Percentiles rank a stretch among this genome's conserved stretches.
Conservation (phyloP, 2,888 invertebrate genomes). For the Trachelus stipa region DNA sequence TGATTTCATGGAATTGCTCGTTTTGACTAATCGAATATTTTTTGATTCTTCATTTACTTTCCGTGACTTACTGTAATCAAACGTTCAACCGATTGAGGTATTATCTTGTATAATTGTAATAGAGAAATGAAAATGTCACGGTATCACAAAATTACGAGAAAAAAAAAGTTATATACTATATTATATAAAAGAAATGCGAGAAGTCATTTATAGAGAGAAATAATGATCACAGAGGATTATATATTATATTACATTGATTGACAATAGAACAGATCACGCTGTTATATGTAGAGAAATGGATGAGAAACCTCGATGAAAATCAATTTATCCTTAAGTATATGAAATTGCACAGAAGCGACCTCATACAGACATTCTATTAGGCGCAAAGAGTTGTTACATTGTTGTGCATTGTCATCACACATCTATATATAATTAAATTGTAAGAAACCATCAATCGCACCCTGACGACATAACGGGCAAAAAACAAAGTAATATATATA, state of each 20-base stretch:
- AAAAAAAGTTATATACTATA: slow-evolving; percentile 17
- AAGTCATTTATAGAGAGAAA: slow-evolving; percentile 12
- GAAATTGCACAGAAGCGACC: slow-evolving; percentile 29
- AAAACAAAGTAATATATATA: background rate
- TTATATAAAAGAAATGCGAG: slow-evolving; percentile 16
- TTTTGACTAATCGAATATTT: slow-evolving; percentile 13
- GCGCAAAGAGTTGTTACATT: slow-evolving; percentile 29
- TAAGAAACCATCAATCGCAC: background rate
- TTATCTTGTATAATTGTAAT: slow-evolving; percentile 17
- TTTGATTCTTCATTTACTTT: slow-evolving; percentile 14
- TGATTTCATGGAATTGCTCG: slow-evolving; percentile 17
- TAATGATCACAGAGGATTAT: slow-evolving; percentile 27
- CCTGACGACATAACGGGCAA: background rate
- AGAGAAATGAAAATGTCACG: slow-evolving; percentile 9
- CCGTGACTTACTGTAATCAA: slow-evolving; percentile 19
- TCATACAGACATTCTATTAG: slow-evolving; percentile 30
- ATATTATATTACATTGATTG: slow-evolving; percentile 51
- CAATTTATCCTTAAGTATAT: slow-evolving; percentile 23
- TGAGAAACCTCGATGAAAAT: slow-evolving; percentile 20
- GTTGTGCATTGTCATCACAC: slow-evolving; percentile 32
- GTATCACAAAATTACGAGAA: slow-evolving; percentile 32
- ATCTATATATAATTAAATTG: slow-evolving; percentile 23
- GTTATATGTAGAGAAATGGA: slow-evolving; percentile 26
- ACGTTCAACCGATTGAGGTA: slow-evolving; percentile 10
- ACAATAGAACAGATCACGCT: slow-evolving; percentile 50